Conservation (phyloP, 2,888 invertebrate species). For the Andrena marginata region DNA sequence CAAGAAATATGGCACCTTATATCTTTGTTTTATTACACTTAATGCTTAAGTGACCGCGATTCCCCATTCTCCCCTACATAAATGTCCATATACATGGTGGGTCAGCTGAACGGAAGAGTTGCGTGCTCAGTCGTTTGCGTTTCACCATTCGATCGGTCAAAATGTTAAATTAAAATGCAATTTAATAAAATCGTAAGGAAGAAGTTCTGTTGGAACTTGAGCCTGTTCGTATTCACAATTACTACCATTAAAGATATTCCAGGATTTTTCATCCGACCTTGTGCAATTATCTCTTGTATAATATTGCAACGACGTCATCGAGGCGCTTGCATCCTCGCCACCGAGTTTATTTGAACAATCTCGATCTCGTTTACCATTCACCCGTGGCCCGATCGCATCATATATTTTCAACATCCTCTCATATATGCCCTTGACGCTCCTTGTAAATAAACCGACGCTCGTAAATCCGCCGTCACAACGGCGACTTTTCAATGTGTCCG, state of each 20-base stretch:
- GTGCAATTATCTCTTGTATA: background rate
- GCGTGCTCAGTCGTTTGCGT: too few species aligned
- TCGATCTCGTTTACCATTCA: constrained; percentile 46
- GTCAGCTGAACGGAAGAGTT: too few species aligned
- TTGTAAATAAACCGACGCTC: constrained; percentile 62
- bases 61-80: too few species aligned
- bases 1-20: too few species aligned
- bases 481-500: constrained; percentile 41
- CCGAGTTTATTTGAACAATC: constrained; percentile 47
- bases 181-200: too few species aligned
- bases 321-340: constrained; percentile 2
- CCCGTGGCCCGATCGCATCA: constrained; percentile 11
- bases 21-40: too few species aligned
- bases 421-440: background rate
- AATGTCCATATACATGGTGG: too few species aligned
- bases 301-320: constrained; percentile 20
- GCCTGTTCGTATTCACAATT: too few species aligned
- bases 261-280: background rate
- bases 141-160: too few species aligned
- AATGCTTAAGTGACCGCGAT: too few species aligned
- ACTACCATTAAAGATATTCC: background rate
- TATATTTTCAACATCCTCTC: constrained; percentile 35
- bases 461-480: constrained; percentile 34
- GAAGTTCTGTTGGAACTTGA: too few species aligned
- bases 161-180: too few species aligned